phyloP scores from a whole-genome alignment of 2,113 vertebrate species.

The Sapayoa aenigma region DNA sequence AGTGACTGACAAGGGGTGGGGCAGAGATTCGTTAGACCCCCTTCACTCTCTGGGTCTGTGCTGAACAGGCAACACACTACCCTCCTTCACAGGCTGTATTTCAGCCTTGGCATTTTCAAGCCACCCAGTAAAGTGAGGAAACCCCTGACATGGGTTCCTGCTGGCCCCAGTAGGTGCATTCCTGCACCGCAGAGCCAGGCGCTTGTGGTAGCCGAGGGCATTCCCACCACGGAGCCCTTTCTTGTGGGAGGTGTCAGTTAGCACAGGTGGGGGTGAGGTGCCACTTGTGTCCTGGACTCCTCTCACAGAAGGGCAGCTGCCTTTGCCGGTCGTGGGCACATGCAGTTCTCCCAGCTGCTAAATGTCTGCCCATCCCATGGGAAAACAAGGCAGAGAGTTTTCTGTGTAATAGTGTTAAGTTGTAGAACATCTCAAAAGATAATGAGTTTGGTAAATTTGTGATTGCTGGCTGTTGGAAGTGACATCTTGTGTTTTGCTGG shows the following conservation, averaged over 20 bases:
- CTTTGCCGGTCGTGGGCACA: background rate
- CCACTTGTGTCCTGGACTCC: background rate
- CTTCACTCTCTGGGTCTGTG: rapidly evolving
- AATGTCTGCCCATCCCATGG: constrained; percentile 6
- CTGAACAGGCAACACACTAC: background rate
- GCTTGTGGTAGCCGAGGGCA: constrained; percentile 71
- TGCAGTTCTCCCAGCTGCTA: constrained; percentile 42
- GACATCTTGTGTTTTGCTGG: background rate
- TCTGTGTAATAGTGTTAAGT: background rate
- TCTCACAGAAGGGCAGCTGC: background rate
- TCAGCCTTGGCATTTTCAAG: background rate
- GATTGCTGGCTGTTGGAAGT: background rate
- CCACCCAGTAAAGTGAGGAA: background rate
- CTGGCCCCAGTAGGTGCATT: constrained; percentile 73
- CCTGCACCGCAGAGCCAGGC: constrained; percentile 64
- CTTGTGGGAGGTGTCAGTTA: constrained; percentile 84
- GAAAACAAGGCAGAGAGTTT: constrained; percentile 11
- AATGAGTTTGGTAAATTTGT: background rate
- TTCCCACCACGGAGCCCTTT: constrained; percentile 71
- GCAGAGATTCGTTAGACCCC: background rate
- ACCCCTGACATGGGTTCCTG: background rate
- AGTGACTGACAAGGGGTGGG: background rate
- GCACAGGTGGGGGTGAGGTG: constrained; percentile 72
- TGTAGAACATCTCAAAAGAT: background rate
- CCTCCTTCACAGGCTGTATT: background rate